Conservation (phyloP, 2,888 invertebrate genomes). For the Xylocampa areola region DNA sequence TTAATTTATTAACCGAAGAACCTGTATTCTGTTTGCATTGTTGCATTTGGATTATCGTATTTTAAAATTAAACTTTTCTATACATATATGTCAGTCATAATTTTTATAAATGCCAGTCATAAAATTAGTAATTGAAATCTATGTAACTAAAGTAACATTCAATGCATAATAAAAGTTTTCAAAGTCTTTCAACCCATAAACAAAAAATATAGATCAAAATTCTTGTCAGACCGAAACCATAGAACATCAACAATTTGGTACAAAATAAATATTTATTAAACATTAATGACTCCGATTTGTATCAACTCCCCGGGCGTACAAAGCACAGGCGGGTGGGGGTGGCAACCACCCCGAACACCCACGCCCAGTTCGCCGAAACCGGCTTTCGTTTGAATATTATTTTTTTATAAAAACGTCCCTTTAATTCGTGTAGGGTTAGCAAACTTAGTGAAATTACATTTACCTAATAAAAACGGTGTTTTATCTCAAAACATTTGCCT, state of each 20-base stretch:
- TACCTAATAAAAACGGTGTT: slow-evolving; percentile 23
- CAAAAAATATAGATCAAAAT: slow-evolving; percentile 36
- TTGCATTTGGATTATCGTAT: too few species aligned
- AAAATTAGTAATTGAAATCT: too few species aligned
- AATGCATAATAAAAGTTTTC: slow-evolving; percentile 8
- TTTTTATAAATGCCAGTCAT: too few species aligned
- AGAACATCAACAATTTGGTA: slow-evolving; percentile 62
- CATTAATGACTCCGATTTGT: slow-evolving; percentile 73
- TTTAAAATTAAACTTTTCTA: too few species aligned
- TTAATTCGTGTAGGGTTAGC: slow-evolving; percentile 57
- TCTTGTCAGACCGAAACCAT: slow-evolving; percentile 48
- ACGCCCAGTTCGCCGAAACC: slow-evolving; percentile 45
- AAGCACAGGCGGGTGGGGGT: slow-evolving; percentile 26
- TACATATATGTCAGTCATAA: too few species aligned
- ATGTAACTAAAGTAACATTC: too few species aligned
- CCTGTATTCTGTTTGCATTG: too few species aligned
- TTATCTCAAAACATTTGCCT: too few species aligned
- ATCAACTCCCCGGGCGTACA: slow-evolving; percentile 59
- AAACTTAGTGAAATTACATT: slow-evolving; percentile 27
- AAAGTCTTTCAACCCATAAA: slow-evolving; percentile 29
- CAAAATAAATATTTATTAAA: slow-evolving; percentile 71
- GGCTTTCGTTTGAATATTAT: slow-evolving; percentile 61
- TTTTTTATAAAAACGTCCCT: slow-evolving; percentile 61
- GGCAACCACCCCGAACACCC: slow-evolving; percentile 25
- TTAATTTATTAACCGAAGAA: too few species aligned